These are phyloP conservation scores for Scrobipalpa atriplicella DNA, from an alignment of 2,888 invertebrate genomes.

Conservation along the genomic window DNA sequence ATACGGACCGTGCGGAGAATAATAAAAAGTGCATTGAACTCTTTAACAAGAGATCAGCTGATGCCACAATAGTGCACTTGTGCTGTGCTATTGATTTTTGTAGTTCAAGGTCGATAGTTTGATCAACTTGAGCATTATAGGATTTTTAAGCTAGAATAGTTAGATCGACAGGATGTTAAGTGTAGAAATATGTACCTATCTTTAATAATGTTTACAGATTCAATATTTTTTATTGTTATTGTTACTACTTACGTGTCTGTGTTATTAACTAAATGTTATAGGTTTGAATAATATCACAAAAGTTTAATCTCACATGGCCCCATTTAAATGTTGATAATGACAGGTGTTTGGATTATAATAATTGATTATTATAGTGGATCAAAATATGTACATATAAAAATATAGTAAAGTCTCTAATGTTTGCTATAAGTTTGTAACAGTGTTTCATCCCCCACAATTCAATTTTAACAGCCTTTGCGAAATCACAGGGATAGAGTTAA, in stretches of 20 bases:
- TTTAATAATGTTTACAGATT: too few species aligned
- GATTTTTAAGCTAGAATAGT: neutral
- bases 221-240: too few species aligned
- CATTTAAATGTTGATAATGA: too few species aligned
- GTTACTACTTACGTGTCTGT: too few species aligned
- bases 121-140: neutral
- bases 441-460: constrained; percentile 14
- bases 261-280: too few species aligned
- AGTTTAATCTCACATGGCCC: too few species aligned
- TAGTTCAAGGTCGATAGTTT: constrained; percentile 65
- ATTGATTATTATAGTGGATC: too few species aligned
- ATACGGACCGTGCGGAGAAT: constrained; percentile 59
- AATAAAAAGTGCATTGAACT: constrained; percentile 78
- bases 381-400: too few species aligned
- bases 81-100: constrained; percentile 70
- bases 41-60: constrained; percentile 75
- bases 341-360: too few species aligned
- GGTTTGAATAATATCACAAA: too few species aligned
- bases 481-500: constrained; percentile 30
- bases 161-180: too few species aligned
- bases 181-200: too few species aligned
- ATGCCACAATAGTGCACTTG: constrained; percentile 77
- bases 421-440: neutral
- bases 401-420: neutral
- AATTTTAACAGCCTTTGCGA: constrained; percentile 17